Evolutionary conservation across 2,113 vertebrate species (phyloP), one percentile per base, ranked within the genome.

Genomic region (Hyaena hyaena): DNA sequence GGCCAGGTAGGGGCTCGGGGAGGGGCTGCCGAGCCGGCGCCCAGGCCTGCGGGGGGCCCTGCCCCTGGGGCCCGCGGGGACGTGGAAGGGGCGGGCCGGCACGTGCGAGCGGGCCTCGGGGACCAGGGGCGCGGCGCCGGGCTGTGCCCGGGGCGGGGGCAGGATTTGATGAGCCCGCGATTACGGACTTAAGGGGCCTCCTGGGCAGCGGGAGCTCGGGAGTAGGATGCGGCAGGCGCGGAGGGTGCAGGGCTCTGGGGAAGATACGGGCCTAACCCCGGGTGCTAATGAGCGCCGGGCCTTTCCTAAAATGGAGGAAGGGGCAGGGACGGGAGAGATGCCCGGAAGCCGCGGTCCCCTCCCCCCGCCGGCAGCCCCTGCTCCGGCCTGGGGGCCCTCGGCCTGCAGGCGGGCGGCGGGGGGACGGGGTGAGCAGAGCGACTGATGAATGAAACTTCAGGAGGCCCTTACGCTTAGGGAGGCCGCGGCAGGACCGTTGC

Each of bases 221-320:
- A 23, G 14, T 24, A 2, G 68, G n/a, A 1, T 55, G 26, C 9
- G 14, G 28, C 19, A 7, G 43, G 16, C 16, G 35, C 0, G 11
- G 28, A 39, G 28, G 19, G 33, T 2, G 26, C 11, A 7, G 19
- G 74, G 66, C 9, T 39, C 28, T 8, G 21, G 58, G 71, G 33
- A 31, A 1, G 7, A 26, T 26, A 1, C 35, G 15, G 83, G 19
- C 82, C 28, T 23, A 10, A 11, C 1, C 15, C 65, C 3, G 1
- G 24, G 2, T 26, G 45, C 21, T 5, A 21, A 0, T 1, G 48
- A 8, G n/a, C 66, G 50, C 81, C 63, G 39, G 88, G n/a, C 43
- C n/a, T 26, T 58, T 26, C 53, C 68, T 55, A 73, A 92, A 43
- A 95, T 82, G 92, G 90, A 90, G 94, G 86, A 16, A 53, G 94